Conservation (phyloP, 2,113 vertebrate genomes). For the Heliornis fulica region DNA sequence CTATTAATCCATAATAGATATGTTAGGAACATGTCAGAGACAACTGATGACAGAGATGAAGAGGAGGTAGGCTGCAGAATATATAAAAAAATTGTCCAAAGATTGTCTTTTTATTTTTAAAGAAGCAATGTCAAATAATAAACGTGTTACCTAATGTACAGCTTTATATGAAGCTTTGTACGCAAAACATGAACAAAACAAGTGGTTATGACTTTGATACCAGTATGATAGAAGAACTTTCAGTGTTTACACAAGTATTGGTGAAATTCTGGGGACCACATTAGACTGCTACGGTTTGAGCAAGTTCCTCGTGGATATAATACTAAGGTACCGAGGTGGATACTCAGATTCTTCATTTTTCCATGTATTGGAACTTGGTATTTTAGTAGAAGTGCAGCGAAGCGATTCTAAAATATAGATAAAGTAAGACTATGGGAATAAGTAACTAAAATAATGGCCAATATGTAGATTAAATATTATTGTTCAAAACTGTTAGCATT, state of each 20-base stretch:
- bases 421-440: neutral
- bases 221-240: fast-evolving
- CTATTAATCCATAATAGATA: neutral
- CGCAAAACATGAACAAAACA: neutral
- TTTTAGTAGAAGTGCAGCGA: neutral
- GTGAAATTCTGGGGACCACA: neutral
- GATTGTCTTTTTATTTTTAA: neutral
- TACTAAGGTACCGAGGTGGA: neutral
- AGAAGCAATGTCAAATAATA: neutral
- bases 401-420: neutral
- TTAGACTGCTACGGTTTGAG: fast-evolving
- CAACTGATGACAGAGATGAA: neutral
- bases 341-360: neutral
- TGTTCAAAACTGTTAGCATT: neutral
- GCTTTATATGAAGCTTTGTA: neutral
- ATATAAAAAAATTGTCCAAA: neutral
- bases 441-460: neutral
- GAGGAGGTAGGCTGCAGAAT: neutral
- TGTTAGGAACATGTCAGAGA: neutral
- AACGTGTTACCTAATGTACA: neutral
- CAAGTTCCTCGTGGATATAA: neutral
- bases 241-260: neutral
- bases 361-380: neutral
- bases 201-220: neutral
- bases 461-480: neutral